A percentile compares a stretch with the other conserved stretches of the same genome.
Evolutionary conservation across 2,113 vertebrate species (phyloP).

Genomic region (Thamnaconus septentrionalis): DNA sequence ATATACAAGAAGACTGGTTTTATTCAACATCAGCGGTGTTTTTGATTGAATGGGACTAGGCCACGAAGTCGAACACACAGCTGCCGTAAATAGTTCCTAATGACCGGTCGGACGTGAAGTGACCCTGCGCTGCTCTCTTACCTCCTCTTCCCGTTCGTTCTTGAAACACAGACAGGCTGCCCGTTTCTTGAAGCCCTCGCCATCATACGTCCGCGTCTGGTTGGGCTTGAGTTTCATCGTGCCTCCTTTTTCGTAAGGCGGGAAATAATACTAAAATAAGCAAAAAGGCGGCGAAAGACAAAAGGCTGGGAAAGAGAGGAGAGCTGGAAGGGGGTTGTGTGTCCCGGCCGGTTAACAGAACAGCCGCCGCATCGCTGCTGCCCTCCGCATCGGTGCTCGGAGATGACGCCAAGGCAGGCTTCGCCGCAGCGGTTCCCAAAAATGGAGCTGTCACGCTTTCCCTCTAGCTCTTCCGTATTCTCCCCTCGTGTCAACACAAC

Average conservation of each 20-base stretch:
- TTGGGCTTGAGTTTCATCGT: slow-evolving; percentile 98
- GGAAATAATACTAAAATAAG: too few relatives aligned
- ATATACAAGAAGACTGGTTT: too few relatives aligned
- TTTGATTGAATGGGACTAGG: slow-evolving; percentile 51
- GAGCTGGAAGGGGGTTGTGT: neutral
- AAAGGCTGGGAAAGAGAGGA: neutral
- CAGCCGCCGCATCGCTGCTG: slow-evolving; percentile 57
- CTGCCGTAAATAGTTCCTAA: neutral
- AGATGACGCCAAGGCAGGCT: slow-evolving; percentile 10
- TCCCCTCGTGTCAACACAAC: too few relatives aligned
- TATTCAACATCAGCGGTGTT: neutral
- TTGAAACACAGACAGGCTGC: slow-evolving; percentile 96
- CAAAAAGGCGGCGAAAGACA: too few relatives aligned
- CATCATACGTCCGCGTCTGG: slow-evolving; percentile 97
- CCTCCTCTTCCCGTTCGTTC: slow-evolving; percentile 95
- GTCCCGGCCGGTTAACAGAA: slow-evolving; percentile 37
- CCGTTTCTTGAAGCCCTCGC: slow-evolving; percentile 95
- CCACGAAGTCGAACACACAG: slow-evolving; percentile 39
- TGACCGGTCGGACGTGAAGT: neutral
- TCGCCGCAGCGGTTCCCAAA: slow-evolving; percentile 6
- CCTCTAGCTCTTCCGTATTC: too few relatives aligned
- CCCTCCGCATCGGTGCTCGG: slow-evolving; percentile 42
- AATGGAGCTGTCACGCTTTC: too few relatives aligned
- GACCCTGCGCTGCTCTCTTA: slow-evolving; percentile 45
- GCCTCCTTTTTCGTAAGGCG: neutral